A percentile compares a stretch with the other conserved stretches of the same genome.
phyloP scores from a whole-genome alignment of 2,113 vertebrate species.

The Garra rufa region DNA sequence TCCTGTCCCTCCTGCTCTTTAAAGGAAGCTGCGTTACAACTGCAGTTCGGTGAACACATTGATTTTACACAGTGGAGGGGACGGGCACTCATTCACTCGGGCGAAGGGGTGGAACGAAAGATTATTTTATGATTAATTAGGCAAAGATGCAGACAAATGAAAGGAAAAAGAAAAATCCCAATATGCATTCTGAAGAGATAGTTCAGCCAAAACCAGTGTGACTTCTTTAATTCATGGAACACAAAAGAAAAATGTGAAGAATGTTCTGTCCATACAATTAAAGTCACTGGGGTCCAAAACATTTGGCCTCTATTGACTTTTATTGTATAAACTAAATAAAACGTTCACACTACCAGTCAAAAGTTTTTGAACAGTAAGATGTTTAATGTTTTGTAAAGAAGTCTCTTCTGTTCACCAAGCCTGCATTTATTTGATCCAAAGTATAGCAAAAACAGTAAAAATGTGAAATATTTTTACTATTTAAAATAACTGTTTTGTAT shows the following conservation, averaged over 20 bases:
- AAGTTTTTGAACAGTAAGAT: no score
- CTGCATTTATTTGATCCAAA: no score
- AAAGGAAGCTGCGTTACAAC: slow-evolving; percentile 3
- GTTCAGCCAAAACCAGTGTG: neutral
- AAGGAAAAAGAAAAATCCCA: neutral
- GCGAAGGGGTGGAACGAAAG: neutral
- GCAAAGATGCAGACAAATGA: slow-evolving; percentile 46
- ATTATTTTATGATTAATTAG: slow-evolving; percentile 43
- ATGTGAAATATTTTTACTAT: no score
- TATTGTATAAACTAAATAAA: neutral
- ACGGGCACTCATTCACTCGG: neutral
- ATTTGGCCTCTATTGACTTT: neutral
- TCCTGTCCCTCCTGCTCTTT: slow-evolving; percentile 3
- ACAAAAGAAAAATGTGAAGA: neutral
- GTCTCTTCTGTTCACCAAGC: no score
- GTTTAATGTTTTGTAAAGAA: no score
- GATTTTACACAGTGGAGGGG: slow-evolving; percentile 7
- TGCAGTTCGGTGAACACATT: slow-evolving; percentile 26
- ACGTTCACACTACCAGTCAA: no score
- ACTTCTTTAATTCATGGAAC: neutral
- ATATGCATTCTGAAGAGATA: neutral
- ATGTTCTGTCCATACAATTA: neutral
- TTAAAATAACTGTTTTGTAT: no score
- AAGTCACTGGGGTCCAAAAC: neutral
- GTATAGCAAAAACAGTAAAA: no score